These are phyloP conservation scores for Athetis lepigone DNA, from an alignment of 2,888 invertebrate genomes.

Conservation along the genomic window DNA sequence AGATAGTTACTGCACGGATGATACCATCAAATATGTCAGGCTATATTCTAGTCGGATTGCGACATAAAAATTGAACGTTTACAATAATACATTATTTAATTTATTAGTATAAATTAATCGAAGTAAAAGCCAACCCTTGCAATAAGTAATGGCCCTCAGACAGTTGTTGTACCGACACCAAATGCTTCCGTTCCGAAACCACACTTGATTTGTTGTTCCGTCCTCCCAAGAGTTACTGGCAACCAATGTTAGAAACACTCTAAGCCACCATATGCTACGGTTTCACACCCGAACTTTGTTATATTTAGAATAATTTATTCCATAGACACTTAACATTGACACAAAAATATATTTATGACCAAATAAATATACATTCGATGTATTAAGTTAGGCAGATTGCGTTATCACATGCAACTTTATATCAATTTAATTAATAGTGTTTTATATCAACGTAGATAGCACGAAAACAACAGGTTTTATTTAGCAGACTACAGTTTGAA, in stretches of 20 bases:
- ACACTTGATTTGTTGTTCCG: conserved; percentile 88
- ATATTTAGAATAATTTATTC: conserved; percentile 74
- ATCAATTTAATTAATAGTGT: conserved; percentile 45
- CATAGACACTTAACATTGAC: conserved; percentile 52
- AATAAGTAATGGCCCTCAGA: conserved; percentile 82
- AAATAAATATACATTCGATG: conserved; percentile 33
- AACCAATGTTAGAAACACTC: conserved; percentile 79
- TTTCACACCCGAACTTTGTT: conserved; percentile 70
- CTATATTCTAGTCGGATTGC: no score
- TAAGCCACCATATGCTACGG: conserved; percentile 81
- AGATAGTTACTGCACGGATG: no score
- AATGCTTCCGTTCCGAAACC: conserved; percentile 87
- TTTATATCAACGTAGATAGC: conserved; percentile 50
- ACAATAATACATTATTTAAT: conserved; percentile 53
- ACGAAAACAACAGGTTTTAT: conserved; percentile 78
- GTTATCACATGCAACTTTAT: conserved; percentile 39
- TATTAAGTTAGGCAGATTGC: conserved; percentile 20
- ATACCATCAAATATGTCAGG: no score
- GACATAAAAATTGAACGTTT: conserved; percentile 48
- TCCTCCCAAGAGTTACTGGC: conserved; percentile 79
- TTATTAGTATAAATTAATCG: conserved; percentile 66
- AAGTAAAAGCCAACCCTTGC: conserved; percentile 68
- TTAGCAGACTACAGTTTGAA: conserved; percentile 84
- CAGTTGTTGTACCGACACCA: conserved; percentile 74
- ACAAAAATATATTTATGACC: conserved; percentile 47